These are phyloP conservation scores for Pavo muticus DNA, from an alignment of 2,113 vertebrate genomes.

Conservation along the genomic window DNA sequence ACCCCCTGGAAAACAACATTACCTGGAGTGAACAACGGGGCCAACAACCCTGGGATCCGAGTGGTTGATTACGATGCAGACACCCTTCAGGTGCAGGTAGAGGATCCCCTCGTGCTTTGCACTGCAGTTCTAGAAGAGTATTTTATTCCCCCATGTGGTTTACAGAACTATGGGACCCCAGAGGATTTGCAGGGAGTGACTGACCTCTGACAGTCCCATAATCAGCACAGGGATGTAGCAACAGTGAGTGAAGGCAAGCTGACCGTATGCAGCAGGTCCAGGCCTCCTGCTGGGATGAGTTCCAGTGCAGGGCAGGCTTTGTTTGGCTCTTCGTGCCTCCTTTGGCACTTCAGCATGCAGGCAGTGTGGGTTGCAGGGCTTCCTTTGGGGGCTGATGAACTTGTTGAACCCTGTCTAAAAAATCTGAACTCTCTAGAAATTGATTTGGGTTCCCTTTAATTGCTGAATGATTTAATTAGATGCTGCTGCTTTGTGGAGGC, in stretches of 20 bases:
- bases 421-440: neutral
- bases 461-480: neutral
- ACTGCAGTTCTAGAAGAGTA: neutral
- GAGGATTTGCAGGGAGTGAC: rapidly evolving
- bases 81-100: slow-evolving; percentile 89
- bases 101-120: neutral
- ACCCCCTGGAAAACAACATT: slow-evolving; percentile 95
- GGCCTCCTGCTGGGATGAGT: neutral
- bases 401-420: neutral
- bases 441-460: neutral
- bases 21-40: slow-evolving; percentile 89
- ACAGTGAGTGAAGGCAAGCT: neutral
- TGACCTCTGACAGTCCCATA: rapidly evolving
- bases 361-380: neutral
- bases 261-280: neutral
- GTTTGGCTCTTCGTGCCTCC: neutral
- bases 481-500: neutral
- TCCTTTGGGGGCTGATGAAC: neutral
- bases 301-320: neutral
- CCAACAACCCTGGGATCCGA: slow-evolving; percentile 95
- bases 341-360: neutral
- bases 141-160: neutral
- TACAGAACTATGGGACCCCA: neutral
- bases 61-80: slow-evolving; percentile 85
- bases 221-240: neutral